A percentile compares a stretch with the other conserved stretches of the same genome.
phyloP scores from a whole-genome alignment of 2,113 vertebrate species.

The Xerus inauris region DNA sequence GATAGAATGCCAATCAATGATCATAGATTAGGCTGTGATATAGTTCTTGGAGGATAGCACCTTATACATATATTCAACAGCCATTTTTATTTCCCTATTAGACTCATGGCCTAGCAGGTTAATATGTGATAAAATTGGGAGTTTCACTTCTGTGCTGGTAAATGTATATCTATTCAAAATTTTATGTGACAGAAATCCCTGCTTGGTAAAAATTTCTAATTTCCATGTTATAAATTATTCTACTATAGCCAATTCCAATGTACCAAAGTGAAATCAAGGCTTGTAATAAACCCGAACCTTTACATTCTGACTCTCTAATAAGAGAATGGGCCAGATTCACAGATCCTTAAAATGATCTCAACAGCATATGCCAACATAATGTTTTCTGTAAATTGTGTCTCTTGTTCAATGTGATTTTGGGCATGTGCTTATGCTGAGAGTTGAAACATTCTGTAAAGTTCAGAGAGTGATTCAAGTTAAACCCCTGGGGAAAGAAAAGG shows the following conservation, averaged over 20 bases:
- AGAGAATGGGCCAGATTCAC: neutral
- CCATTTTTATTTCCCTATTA: too few species aligned
- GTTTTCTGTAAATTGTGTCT: too few species aligned
- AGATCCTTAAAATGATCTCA: neutral
- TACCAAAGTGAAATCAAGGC: neutral
- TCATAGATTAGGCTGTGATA: neutral
- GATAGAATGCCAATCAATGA: neutral
- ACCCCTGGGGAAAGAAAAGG: neutral
- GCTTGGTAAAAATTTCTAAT: neutral
- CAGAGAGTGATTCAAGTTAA: neutral
- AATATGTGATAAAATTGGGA: neutral
- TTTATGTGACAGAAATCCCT: neutral
- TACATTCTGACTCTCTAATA: neutral
- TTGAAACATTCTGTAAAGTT: neutral
- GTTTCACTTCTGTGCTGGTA: neutral
- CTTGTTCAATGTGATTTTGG: neutral
- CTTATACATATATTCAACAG: neutral
- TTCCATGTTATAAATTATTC: neutral
- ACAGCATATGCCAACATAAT: neutral
- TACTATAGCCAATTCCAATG: neutral
- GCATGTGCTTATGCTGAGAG: neutral
- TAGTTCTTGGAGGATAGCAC: neutral
- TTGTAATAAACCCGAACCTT: neutral
- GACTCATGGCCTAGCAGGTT: neutral
- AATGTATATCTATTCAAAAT: neutral